Base-by-base conservation (phyloP, 2,113 vertebrate genomes). In the Stomatorhinus ivindoensis region DNA sequence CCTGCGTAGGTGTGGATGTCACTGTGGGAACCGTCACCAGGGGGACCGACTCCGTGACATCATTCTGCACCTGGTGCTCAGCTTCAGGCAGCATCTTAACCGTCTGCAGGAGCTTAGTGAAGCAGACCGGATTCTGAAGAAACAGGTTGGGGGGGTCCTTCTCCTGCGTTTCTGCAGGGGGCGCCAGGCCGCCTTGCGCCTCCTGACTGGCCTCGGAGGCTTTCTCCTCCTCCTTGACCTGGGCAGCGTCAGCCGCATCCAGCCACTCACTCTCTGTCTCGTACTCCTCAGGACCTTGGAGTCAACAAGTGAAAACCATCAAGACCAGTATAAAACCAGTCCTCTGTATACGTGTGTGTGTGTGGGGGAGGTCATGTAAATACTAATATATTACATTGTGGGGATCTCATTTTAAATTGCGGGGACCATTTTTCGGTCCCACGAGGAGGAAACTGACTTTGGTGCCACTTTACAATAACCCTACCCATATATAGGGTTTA, bases 211-310 rank as follows among this genome's bases (percentile, higher is more conserved):
- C 3, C 24, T 83, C 65, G 1, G 86, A 5, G 9, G 95, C 85
- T 92, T 96, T 95, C 89, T 97, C 96, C 93, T 98, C 98, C 93
- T 99, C 97, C 94, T 99, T 99, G 87, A 99, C 95, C 90, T 96
- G 95, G 90, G 97, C 93, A 88, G 92, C 96, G 93, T 97, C 96
- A 47, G 94, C 95, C 89, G 95, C 96, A 93, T 95, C 97, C 76
- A 97, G 93, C 90, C 97, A 97, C 91, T 98, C 97, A 90, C 96
- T 97, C 93, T 99, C 98, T 94, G 98, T 99, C 92, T 97, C 97
- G 91, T 97, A 95, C 95, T 99, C 98, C 93, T 98, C 98, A 84
- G 96, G 94, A 93, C 97, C 98, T 99, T 91, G 13, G 35, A 90
- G 11, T 93, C 91, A 93, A 91, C 9, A 42, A 55, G 84, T 19